Base-by-base conservation (phyloP, 1,140 invertebrate species). In the Pteromalus puparum region DNA sequence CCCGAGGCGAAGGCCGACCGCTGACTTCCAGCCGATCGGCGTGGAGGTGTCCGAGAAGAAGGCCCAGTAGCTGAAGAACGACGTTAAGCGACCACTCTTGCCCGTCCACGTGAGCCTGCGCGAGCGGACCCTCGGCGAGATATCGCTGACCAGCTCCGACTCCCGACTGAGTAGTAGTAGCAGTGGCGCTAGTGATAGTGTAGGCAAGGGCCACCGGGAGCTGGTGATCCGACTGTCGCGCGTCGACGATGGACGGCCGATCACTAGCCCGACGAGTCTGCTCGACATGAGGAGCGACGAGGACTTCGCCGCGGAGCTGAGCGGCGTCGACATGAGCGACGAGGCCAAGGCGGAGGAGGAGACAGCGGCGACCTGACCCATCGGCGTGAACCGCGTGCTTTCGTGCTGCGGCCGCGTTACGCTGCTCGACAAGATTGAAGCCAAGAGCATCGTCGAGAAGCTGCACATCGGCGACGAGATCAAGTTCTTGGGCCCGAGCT, bases 61-160 rank as follows among this genome's bases (percentile, higher is more conserved):
- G 12, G 89, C 90, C 9, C 91, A 89, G 34, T 92, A 92, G 70
- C 87, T 92, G 74, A 89, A 89, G 24, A 91, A 91, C 78, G 92
- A 93, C 28, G 89, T 91, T 21, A 90, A 90, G 28, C 89, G 92
- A n/a, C n/a, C n/a, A 30, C 86, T 93, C 67, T 93, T 91, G 1
- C 92, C 92, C 65, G 90, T 92, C 26, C 83, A 92, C 78, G 92
- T 93, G 15, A 91, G 92, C 34, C 88, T 90, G 5, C 88, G 90
- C 0, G 92, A 93, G 73, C 88, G 92, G 2, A 93, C 92, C 0
- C 83, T 93, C 0, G 92, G 91, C 38, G 92, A 93, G 65, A 91
- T 93, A 21, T 93, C 91, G 0, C 82, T 93, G 7, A 92, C 90
- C 24, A 24, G 65, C n/a, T 21, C 65, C 65, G 65, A 91, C 13